phyloP scores from a whole-genome alignment of 2,113 vertebrate genomes.

The Ophthalmotilapia sp. region DNA sequence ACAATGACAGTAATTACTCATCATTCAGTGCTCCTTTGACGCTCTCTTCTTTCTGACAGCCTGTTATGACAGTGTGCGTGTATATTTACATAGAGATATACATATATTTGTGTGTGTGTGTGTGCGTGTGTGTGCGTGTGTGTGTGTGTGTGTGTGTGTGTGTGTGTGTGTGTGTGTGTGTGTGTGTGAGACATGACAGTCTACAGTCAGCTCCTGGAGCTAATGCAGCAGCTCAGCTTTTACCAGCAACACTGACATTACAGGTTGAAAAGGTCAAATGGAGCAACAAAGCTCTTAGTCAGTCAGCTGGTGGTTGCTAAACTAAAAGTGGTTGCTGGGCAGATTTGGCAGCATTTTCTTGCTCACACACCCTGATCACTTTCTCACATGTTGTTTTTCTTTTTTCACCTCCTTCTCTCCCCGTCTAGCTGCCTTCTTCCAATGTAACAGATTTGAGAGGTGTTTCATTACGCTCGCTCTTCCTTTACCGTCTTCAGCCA shows the following conservation, averaged over 20 bases:
- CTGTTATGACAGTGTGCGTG: neutral
- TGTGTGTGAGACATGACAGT: neutral
- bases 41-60: neutral
- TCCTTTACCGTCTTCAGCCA: neutral
- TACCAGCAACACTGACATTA: neutral
- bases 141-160: neutral
- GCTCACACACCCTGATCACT: conserved; percentile 6
- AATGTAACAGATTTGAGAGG: conserved; percentile 32
- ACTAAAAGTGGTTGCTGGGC: conserved; percentile 50
- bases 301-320: conserved; percentile 8
- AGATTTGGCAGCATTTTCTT: conserved; percentile 32
- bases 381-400: conserved; percentile 20
- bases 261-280: conserved; percentile 15
- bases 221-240: neutral
- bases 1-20: neutral
- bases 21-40: neutral
- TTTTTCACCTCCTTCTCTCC: neutral
- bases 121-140: neutral
- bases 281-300: neutral
- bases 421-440: neutral
- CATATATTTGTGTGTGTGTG: neutral
- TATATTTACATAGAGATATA: no score
- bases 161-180: neutral
- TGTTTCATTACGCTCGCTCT: conserved; percentile 40
- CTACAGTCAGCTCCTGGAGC: neutral